Conservation (phyloP, 1,140 invertebrate species). For the Sitodiplosis mosellana region DNA sequence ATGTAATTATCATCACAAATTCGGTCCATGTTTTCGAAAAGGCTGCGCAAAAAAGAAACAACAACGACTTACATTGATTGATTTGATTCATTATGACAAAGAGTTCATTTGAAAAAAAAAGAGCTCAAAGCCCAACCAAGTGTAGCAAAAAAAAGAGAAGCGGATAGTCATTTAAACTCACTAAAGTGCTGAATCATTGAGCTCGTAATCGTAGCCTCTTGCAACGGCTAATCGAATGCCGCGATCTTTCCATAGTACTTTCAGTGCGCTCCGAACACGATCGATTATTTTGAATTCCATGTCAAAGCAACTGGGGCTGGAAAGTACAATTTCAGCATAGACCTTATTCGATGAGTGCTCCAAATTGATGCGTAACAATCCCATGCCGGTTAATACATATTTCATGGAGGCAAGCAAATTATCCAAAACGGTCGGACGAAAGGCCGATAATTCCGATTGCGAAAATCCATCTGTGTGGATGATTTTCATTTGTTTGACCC, state of each 20-base stretch:
- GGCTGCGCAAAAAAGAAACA: slow-evolving; percentile 23
- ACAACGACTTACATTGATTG: not conserved
- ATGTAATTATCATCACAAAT: slow-evolving; percentile 44
- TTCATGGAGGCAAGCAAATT: slow-evolving; percentile 50
- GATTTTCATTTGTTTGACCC: slow-evolving; percentile 58
- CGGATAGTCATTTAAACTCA: slow-evolving; percentile 21
- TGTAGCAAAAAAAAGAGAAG: slow-evolving; percentile 1
- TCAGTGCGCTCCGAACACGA: slow-evolving; percentile 28
- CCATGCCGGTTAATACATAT: slow-evolving; percentile 47
- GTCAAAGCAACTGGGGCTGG: slow-evolving; percentile 30
- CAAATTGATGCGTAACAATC: slow-evolving; percentile 40
- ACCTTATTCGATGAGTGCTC: slow-evolving; percentile 39
- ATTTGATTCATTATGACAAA: not conserved
- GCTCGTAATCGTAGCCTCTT: slow-evolving; percentile 50
- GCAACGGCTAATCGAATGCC: slow-evolving; percentile 40
- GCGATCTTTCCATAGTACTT: slow-evolving; percentile 35
- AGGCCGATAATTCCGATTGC: slow-evolving; percentile 41
- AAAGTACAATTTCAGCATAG: slow-evolving; percentile 29
- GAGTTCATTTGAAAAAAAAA: not conserved
- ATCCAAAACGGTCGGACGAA: slow-evolving; percentile 41
- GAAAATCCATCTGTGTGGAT: slow-evolving; percentile 60
- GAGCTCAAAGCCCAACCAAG: slow-evolving; percentile 5
- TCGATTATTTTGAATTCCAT: slow-evolving; percentile 29
- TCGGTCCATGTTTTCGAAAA: slow-evolving; percentile 50
- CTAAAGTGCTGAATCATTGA: slow-evolving; percentile 60